Evolutionary conservation across 2,797 vertebrate species (phyloP).

Genomic region (Champsocephalus gunnari): DNA sequence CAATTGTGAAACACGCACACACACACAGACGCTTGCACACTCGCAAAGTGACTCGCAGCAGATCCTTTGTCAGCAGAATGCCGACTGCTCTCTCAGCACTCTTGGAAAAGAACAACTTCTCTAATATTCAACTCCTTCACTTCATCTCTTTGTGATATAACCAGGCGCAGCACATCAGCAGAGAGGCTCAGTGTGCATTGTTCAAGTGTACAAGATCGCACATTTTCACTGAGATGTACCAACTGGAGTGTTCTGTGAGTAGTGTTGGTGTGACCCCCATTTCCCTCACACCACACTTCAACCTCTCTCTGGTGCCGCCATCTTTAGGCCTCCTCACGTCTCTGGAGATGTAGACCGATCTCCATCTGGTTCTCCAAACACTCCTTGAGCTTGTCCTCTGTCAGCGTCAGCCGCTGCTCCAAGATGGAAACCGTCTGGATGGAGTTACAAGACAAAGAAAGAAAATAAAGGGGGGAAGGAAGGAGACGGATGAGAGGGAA

Average conservation of each 20-base stretch:
- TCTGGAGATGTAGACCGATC: constrained; percentile 83
- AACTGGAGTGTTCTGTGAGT: background rate
- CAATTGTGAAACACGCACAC: constrained; percentile 4
- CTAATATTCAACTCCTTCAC: constrained; percentile 64
- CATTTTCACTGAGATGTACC: constrained; percentile 17
- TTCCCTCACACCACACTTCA: constrained; percentile 13
- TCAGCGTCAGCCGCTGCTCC: constrained; percentile 94
- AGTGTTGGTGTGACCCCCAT: constrained; percentile 18
- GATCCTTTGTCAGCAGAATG: constrained; percentile 75
- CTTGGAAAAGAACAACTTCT: constrained; percentile 62
- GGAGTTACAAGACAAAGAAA: constrained; percentile 40
- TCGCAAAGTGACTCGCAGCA: constrained; percentile 33
- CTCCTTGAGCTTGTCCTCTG: constrained; percentile 96
- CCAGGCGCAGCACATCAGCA: constrained; percentile 21
- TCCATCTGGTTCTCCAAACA: constrained; percentile 93
- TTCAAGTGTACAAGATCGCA: background rate
- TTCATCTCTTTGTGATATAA: constrained; percentile 47
- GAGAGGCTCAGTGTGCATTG: constrained; percentile 28
- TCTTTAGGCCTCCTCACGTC: constrained; percentile 69
- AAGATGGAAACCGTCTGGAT: constrained; percentile 86
- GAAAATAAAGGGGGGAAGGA: constrained; percentile 22
- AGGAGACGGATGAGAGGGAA: constrained; percentile 58
- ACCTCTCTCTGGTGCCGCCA: constrained; percentile 23
- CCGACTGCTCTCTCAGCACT: constrained; percentile 68
- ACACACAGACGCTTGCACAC: constrained; percentile 10